Evolutionary conservation across 2,797 vertebrate species (phyloP), one percentile per base, ranked within the genome.

Genomic region (Alauda arvensis): DNA sequence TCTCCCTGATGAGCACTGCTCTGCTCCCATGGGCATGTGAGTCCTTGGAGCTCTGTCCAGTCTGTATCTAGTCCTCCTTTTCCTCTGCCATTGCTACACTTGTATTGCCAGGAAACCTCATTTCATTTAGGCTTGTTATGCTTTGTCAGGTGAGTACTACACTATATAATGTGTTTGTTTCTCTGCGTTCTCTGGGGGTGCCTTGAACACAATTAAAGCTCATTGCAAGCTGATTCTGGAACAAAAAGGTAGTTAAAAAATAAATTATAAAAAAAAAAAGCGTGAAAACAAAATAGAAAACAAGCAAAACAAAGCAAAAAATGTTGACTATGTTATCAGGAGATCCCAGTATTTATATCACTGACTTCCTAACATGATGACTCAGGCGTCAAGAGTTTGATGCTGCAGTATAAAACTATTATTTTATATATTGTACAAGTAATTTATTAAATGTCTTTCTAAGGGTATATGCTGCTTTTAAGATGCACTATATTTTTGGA

Each of bases 121-220:
- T 95, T 96, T 95, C 92, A 70, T 94, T 96, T 96, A 85, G 78
- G 85, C 92, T 85, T 91, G 86, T 89, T 95, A 91, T 88, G 89
- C 95, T 95, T 92, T 95, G 95, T 96, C 95, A 94, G 95, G 95
- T 93, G 94, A 96, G 88, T 95, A 95, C 93, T 96, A 96, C 94
- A 94, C 88, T 92, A 93, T 93, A 94, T 86, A 92, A 89, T 96
- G 92, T 97, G 93, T 96, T 96, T 96, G 96, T 97, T 97, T 97
- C 96, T 97, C 95, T 97, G 97, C 94, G 91, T 98, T 96, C 97
- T 97, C 97, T 98, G 97, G 98, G 97, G 98, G 98, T 98, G 98
- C 97, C 97, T 98, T 98, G 96, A 95, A 94, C 94, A 95, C 93
- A 95, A 93, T 87, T 87, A 59, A 96, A 96, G 95, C 95, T 96